Conservation (phyloP, 2,113 vertebrate genomes). For the Ageneiosus marmoratus region DNA sequence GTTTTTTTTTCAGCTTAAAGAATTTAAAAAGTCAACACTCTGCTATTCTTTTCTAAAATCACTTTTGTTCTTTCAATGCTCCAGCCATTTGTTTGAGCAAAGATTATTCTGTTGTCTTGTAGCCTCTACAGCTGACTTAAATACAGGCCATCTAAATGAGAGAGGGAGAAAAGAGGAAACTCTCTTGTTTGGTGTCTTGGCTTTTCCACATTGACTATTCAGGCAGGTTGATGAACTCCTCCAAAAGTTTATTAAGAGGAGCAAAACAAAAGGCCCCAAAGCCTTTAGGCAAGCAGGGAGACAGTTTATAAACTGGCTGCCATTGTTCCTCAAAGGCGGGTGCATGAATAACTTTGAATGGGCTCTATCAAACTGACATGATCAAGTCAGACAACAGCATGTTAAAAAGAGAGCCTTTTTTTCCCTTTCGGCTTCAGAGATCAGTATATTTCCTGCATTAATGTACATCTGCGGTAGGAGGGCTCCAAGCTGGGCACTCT, state of each 20-base stretch:
- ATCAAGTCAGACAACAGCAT: conserved; percentile 92
- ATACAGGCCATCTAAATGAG: conserved; percentile 55
- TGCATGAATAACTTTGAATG: conserved; percentile 96
- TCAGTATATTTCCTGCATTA: conserved; percentile 85
- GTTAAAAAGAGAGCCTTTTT: conserved; percentile 81
- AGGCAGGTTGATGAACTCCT: conserved; percentile 95
- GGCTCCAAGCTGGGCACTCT: conserved; percentile 69
- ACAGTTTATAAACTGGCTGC: conserved; percentile 89
- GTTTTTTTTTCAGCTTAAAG: conserved; percentile 15
- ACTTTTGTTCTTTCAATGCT: conserved; percentile 47
- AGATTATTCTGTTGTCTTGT: conserved; percentile 60
- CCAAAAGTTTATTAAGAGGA: conserved; percentile 96
- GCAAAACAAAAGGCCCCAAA: conserved; percentile 84
- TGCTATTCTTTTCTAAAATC: conserved; percentile 40
- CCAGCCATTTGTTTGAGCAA: conserved; percentile 51
- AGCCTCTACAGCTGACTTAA: conserved; percentile 52
- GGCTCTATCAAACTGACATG: conserved; percentile 92
- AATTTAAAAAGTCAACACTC: conserved; percentile 43
- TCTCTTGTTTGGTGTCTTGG: conserved; percentile 80
- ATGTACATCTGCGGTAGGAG: conserved; percentile 86
- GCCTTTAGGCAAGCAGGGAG: conserved; percentile 83
- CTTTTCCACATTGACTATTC: conserved; percentile 84
- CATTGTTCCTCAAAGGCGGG: conserved; percentile 87
- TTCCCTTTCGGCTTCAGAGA: conserved; percentile 67
- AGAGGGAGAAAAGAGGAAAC: conserved; percentile 58